Evolutionary conservation across 2,888 invertebrate genomes (phyloP).

Genomic region (Metalampra italica): DNA sequence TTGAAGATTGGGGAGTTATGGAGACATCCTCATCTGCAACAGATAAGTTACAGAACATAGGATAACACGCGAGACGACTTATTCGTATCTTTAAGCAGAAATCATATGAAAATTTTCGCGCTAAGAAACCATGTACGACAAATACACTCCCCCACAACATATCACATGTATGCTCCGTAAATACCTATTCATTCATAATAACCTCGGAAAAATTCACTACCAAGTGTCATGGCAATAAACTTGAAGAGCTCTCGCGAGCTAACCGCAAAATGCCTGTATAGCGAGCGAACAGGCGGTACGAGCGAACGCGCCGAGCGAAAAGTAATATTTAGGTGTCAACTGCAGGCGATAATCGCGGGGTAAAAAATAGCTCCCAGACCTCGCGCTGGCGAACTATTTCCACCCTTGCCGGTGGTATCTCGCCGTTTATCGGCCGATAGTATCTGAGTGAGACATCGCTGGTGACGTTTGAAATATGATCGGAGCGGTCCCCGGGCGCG

Average conservation of each 20-base stretch:
- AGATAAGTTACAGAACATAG: too few species aligned
- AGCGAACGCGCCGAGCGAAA: conserved; percentile 47
- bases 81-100: too few species aligned
- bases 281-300: conserved; percentile 34
- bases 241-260: conserved; percentile 52
- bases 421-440: conserved; percentile 74
- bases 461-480: conserved; percentile 79
- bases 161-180: background rate
- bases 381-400: conserved; percentile 55
- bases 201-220: conserved; percentile 36
- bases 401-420: conserved; percentile 67
- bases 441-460: conserved; percentile 78
- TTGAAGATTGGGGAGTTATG: too few species aligned
- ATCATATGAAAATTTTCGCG: too few species aligned
- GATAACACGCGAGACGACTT: too few species aligned
- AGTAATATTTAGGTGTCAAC: conserved; percentile 78
- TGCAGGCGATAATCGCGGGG: conserved; percentile 74
- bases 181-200: conserved; percentile 26
- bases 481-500: conserved; percentile 68
- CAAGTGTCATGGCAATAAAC: conserved; percentile 60
- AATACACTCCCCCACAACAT: background rate
- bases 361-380: conserved; percentile 67
- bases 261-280: conserved; percentile 60
- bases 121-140: background rate
- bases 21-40: too few species aligned